These are phyloP conservation scores for Rhogogaster chlorosoma DNA, from an alignment of 2,888 invertebrate species.

Conservation along the genomic window DNA sequence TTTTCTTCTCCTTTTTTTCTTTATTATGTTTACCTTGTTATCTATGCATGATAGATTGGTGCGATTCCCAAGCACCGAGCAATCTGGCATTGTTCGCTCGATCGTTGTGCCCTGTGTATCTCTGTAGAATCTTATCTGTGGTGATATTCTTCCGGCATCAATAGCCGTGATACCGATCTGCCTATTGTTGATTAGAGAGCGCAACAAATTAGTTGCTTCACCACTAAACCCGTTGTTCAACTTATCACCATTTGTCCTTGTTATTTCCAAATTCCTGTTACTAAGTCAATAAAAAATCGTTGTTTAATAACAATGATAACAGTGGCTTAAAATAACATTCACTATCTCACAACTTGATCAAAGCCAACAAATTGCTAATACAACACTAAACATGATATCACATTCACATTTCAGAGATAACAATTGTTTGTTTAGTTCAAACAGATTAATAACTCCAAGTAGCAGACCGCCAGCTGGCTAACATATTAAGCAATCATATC, in stretches of 20 bases:
- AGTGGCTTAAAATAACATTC: not conserved
- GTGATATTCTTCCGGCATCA: conserved; percentile 71
- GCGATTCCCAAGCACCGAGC: conserved; percentile 74
- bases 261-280: conserved; percentile 75
- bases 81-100: conserved; percentile 78
- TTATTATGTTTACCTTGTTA: conserved; percentile 72
- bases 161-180: conserved; percentile 84
- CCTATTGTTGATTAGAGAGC: conserved; percentile 88
- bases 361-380: not conserved
- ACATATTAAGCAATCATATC: conserved; percentile 1
- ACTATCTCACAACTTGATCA: not conserved
- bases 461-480: not conserved
- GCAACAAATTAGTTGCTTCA: conserved; percentile 87
- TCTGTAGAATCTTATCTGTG: conserved; percentile 82
- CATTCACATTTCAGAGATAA: not conserved
- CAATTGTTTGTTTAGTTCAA: not conserved
- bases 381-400: not conserved
- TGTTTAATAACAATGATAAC: not conserved
- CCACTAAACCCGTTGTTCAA: conserved; percentile 77
- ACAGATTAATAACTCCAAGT: conserved; percentile 20
- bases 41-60: conserved; percentile 72
- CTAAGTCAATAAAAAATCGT: conserved; percentile 59
- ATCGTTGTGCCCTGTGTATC: conserved; percentile 80
- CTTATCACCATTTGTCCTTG: conserved; percentile 75
- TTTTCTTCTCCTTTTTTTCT: not conserved